phyloP scores from a whole-genome alignment of 1,140 invertebrate species.

The Nylanderia fulva region DNA sequence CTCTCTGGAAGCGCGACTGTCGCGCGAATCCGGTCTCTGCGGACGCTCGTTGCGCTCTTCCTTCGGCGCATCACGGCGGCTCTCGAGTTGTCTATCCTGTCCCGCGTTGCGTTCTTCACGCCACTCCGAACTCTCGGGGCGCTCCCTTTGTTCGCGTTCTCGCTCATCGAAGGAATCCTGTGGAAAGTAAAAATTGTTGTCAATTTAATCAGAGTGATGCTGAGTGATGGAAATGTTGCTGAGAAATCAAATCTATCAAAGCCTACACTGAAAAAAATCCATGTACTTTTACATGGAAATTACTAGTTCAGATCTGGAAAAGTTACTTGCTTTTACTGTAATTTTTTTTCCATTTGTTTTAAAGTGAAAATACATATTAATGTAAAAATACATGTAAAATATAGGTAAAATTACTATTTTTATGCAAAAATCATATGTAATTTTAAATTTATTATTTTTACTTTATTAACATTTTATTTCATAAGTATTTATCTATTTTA shows the following conservation, averaged over 20 bases:
- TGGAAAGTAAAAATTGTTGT: constrained; percentile 19
- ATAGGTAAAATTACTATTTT: no score
- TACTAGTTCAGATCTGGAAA: no score
- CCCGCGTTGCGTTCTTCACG: constrained; percentile 77
- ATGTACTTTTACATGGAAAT: no score
- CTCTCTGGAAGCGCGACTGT: constrained; percentile 86
- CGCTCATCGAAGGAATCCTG: constrained; percentile 86
- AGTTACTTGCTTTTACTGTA: no score
- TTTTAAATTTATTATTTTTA: no score
- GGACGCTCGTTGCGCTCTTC: constrained; percentile 84
- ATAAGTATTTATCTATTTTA: no score
- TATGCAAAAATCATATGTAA: no score
- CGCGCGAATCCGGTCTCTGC: constrained; percentile 88
- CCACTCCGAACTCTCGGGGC: constrained; percentile 77
- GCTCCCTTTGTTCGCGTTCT: constrained; percentile 75
- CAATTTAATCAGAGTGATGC: background rate
- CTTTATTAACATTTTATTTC: no score
- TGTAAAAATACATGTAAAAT: no score
- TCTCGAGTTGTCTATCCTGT: constrained; percentile 70
- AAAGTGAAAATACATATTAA: no score
- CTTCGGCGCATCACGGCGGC: constrained; percentile 67
- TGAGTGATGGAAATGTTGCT: background rate
- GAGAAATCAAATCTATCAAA: background rate
- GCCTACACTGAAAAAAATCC: no score
- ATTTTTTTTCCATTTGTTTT: no score